Conservation (phyloP, 1,140 invertebrate genomes). For the Spodoptera frugiperda region DNA sequence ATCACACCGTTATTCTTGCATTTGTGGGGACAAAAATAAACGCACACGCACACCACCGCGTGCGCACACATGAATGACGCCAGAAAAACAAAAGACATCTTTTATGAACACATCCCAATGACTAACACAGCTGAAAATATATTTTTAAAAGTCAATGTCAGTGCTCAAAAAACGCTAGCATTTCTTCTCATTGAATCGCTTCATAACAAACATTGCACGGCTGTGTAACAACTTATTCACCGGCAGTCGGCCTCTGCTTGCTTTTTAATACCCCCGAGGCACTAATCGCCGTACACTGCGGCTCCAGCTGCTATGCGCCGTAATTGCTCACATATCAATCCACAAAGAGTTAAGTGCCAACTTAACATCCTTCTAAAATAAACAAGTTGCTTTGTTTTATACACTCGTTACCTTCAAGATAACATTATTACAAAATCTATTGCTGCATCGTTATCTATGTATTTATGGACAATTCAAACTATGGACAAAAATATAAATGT, state of each 20-base stretch:
- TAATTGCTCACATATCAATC: constrained; percentile 70
- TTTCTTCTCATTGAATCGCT: constrained; percentile 34
- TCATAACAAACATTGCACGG: constrained; percentile 57
- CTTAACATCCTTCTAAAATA: constrained; percentile 54
- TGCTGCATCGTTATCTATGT: constrained; percentile 15
- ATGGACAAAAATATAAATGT: constrained; percentile 39
- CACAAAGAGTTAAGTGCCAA: constrained; percentile 50
- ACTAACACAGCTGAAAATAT: constrained; percentile 26
- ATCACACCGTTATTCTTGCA: constrained; percentile 22
- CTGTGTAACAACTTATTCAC: constrained; percentile 63
- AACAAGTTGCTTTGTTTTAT: constrained; percentile 18
- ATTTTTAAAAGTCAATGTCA: constrained; percentile 39
- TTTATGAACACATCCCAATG: constrained; percentile 27
- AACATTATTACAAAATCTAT: constrained; percentile 33
- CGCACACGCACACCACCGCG: neutral
- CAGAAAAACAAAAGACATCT: constrained; percentile 37
- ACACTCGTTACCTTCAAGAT: constrained; percentile 1
- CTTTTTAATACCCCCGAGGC: constrained; percentile 69
- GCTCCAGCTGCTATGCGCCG: constrained; percentile 56
- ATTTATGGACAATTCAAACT: neutral
- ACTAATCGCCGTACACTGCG: constrained; percentile 55
- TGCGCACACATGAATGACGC: constrained; percentile 19
- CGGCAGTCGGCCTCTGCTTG: constrained; percentile 53
- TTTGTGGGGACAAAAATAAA: constrained; percentile 15
- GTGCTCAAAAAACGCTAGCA: constrained; percentile 5